A percentile compares a stretch with the other conserved stretches of the same genome.
Evolutionary conservation across 2,797 vertebrate genomes (phyloP).

Genomic region (Rhinella marina): DNA sequence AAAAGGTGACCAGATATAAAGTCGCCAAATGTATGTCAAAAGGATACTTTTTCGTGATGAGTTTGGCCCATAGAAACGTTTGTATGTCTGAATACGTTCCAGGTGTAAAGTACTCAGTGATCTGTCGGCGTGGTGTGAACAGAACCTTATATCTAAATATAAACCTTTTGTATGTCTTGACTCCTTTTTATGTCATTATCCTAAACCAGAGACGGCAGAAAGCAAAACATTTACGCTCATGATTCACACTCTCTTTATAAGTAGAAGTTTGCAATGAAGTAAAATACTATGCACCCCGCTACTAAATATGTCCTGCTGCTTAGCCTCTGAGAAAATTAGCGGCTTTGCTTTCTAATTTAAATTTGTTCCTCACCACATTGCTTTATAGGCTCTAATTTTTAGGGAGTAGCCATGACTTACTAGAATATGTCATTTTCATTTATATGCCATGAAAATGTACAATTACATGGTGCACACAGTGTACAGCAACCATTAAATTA

Average conservation of each 20-base stretch:
- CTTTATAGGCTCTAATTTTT: slow-evolving; percentile 59
- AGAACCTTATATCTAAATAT: neutral
- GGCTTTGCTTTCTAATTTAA: slow-evolving; percentile 52
- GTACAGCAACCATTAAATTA: slow-evolving; percentile 30
- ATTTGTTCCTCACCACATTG: slow-evolving; percentile 55
- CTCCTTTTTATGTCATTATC: neutral
- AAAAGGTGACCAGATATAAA: no score
- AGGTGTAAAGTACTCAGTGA: neutral
- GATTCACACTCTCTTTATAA: slow-evolving; percentile 32
- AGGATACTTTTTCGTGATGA: neutral
- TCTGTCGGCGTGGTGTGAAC: neutral
- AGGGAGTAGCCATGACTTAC: slow-evolving; percentile 51
- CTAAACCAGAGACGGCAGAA: neutral
- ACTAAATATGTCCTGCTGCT: slow-evolving; percentile 50
- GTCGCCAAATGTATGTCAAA: neutral
- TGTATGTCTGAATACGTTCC: neutral
- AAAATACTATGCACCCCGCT: slow-evolving; percentile 17
- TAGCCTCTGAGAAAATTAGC: slow-evolving; percentile 44
- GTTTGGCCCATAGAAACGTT: no score
- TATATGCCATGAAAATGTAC: slow-evolving; percentile 41
- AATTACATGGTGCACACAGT: slow-evolving; percentile 47
- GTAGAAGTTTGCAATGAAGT: slow-evolving; percentile 35
- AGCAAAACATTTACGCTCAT: slow-evolving; percentile 39
- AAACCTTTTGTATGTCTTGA: neutral
- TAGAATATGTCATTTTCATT: slow-evolving; percentile 55